Conservation (phyloP, 2,888 invertebrate species). For the Synergus gifuensis region DNA sequence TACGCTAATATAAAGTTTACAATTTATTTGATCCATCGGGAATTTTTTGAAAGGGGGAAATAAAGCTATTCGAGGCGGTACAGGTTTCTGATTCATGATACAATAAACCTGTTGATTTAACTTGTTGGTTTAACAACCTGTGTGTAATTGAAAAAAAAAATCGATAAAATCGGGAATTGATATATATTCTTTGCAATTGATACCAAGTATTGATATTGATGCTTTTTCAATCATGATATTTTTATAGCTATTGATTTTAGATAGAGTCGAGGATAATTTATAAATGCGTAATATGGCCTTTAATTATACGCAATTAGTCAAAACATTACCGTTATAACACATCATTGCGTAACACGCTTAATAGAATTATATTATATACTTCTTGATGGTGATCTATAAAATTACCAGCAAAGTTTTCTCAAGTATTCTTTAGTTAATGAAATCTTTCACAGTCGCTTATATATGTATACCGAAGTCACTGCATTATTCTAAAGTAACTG, state of each 20-base stretch:
- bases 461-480: too few relatives aligned
- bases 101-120: slow-evolving; percentile 41
- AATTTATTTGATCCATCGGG: slow-evolving; percentile 38
- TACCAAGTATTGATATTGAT: not conserved
- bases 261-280: not conserved
- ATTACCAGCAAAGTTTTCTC: too few relatives aligned
- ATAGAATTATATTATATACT: too few relatives aligned
- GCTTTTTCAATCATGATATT: not conserved
- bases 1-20: slow-evolving; percentile 37
- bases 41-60: slow-evolving; percentile 30
- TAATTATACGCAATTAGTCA: too few relatives aligned
- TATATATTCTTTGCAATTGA: not conserved
- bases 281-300: too few relatives aligned
- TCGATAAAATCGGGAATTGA: slow-evolving; percentile 26
- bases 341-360: too few relatives aligned
- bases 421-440: too few relatives aligned
- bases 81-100: slow-evolving; percentile 39
- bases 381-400: too few relatives aligned
- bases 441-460: too few relatives aligned
- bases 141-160: slow-evolving; percentile 35
- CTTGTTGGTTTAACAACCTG: slow-evolving; percentile 35
- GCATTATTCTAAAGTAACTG: too few relatives aligned
- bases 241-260: not conserved
- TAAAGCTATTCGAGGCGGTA: slow-evolving; percentile 36
- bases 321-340: too few relatives aligned